Conservation (phyloP, 2,888 invertebrate genomes). For the Orthosia gracilis region DNA sequence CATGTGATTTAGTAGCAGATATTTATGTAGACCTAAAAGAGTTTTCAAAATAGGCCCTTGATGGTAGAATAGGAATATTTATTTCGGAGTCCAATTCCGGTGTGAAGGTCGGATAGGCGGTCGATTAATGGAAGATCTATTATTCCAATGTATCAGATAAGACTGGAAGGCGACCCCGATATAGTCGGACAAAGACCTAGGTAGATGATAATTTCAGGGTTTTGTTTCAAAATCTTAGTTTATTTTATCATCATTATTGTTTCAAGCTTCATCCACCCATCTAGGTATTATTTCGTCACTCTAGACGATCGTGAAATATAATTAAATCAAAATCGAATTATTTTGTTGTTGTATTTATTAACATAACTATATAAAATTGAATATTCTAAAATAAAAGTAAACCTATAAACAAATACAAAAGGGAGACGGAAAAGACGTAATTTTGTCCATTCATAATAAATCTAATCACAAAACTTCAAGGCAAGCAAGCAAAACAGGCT, state of each 20-base stretch:
- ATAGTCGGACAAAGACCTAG: background rate
- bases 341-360: too few species aligned
- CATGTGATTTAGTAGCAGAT: slow-evolving; percentile 27
- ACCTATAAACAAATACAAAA: too few species aligned
- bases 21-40: slow-evolving; percentile 10
- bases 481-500: too few species aligned
- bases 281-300: too few species aligned
- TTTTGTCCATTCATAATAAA: background rate
- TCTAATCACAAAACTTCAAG: too few species aligned
- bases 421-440: too few species aligned
- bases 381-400: too few species aligned
- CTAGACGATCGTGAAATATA: background rate
- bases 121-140: too few species aligned
- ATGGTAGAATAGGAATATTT: background rate
- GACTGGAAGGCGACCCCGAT: background rate
- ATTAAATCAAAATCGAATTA: background rate
- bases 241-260: background rate
- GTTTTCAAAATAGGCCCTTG: slow-evolving; percentile 1
- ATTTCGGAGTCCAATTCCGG: background rate
- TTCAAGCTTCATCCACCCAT: background rate
- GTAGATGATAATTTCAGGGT: too few species aligned
- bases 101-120: background rate
- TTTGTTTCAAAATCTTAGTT: background rate
- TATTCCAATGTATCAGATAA: background rate
- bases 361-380: too few species aligned